phyloP scores from a whole-genome alignment of 2,797 vertebrate species.

The Bradypodion ventrale region DNA sequence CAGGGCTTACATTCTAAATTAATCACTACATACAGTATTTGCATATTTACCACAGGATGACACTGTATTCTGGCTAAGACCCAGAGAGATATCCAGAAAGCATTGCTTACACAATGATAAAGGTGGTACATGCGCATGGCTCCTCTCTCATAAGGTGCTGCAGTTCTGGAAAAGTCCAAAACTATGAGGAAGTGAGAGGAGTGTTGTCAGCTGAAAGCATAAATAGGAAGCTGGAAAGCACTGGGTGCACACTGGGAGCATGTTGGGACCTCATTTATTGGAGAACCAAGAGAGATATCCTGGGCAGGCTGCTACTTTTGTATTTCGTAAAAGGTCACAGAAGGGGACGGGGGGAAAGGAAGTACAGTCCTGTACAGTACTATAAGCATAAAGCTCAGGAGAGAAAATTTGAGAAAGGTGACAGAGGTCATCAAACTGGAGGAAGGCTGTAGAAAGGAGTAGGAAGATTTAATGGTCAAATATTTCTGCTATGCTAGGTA shows the following conservation, averaged over 20 bases:
- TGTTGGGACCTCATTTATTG: neutral
- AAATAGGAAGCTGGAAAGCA: neutral
- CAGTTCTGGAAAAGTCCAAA: neutral
- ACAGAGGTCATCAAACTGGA: neutral
- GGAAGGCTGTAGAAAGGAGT: neutral
- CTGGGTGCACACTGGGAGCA: neutral
- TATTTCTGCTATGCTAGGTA: too few relatives aligned
- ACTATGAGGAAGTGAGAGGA: neutral
- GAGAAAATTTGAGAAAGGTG: neutral
- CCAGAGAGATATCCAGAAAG: neutral
- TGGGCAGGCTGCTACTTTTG: neutral
- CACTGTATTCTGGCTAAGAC: neutral
- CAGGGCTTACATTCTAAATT: neutral
- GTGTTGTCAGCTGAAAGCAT: too few relatives aligned
- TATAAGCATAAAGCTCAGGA: neutral
- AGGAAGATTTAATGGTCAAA: neutral
- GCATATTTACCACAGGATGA: neutral
- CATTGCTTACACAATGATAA: neutral
- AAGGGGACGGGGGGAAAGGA: neutral
- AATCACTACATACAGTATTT: neutral
- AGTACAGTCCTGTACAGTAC: too few relatives aligned
- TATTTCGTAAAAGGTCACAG: neutral
- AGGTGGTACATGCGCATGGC: neutral
- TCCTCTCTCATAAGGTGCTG: neutral
- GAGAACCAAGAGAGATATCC: too few relatives aligned